Base-by-base conservation (phyloP, 2,888 invertebrate species). In the Ganaspis brasiliensis region DNA sequence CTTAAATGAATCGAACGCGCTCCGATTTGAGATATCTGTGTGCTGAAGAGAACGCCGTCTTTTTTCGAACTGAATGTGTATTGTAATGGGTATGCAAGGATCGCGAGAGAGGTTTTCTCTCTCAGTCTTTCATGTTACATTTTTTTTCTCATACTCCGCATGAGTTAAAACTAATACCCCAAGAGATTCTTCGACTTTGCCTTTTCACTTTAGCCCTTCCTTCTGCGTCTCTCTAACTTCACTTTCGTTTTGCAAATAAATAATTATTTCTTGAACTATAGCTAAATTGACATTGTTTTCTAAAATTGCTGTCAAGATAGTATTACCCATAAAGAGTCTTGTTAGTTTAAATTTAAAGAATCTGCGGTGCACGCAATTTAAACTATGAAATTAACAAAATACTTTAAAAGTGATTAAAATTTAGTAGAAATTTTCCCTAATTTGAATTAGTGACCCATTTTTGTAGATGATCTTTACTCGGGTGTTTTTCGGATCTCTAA, bases 1-100 rank as follows among this genome's bases (percentile, higher is more conserved):
- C 86, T 89, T 88, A 91, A 91, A 91, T 91, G 91, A 91, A 91
- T 91, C 90, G 91, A 90, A 90, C 89, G 88, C 89, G 89, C 86
- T 88, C 89, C 87, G 90, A 90, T 90, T 90, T 87, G 88, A 90
- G 90, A 90, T 90, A 89, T 89, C 88, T 88, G 85, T 82, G 85
- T 84, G 83, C 84, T 82, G 84, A 73, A 75, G 82, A 84, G 83
- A 81, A 82, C 84, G 80, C 81, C 81, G 79, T 78, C 78, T 82
- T 79, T 79, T 79, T 73, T 76, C 59, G 71, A 74, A 75, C 35
- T 59, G 67, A 55, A 75, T 78, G 84, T 84, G 87, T 86, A 88
- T 88, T 88, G 88, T 87, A 88, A 88, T 88, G 84, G 87, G 80
- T 80, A 82, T 82, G 82, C 73, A 77, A 78, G 45, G n/a, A 45